Base-by-base conservation (phyloP, 2,113 vertebrate genomes). In the Larimichthys crocea region DNA sequence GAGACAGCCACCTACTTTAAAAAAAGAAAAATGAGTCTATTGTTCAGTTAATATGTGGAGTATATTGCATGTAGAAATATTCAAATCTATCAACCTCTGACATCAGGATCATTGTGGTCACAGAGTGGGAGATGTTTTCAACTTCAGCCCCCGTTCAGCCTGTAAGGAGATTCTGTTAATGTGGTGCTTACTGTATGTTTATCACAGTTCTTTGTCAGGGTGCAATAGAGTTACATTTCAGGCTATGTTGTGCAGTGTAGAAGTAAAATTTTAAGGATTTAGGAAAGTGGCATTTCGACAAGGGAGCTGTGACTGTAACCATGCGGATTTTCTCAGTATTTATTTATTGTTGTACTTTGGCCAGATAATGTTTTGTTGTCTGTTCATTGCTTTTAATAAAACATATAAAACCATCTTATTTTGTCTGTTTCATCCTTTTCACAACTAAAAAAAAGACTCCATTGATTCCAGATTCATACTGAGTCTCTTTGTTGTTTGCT, bases 321-420 rank as follows among this genome's bases (percentile, higher is more conserved):
- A 49, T 76, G 53, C 22, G 40, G 26, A 60, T 84, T 64, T 72
- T 74, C 79, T 24, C 16, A 44, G 19, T 83, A 46, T 75, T 66
- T 63, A 61, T 81, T 74, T 68, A 44, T 26, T 79, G 53, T 88
- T 82, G 83, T 84, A 44, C 17, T 76, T 82, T 74, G 52, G n/a
- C 26, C 68, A 77, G 44, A 79, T 61, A 66, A 20, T 22, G 55
- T 78, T 86, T 71, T 74, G 3, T 69, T 79, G 82, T 79, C 17
- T 82, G 16, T 72, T 77, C 20, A 74, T 71, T 40, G 31, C 55
- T 72, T 90, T 79, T 59, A 91, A 83, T 89, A 89, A 86, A 92
- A 80, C 5, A 22, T 5, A 35, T 20, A 52, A 22, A 66, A 61
- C 4, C 4, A 48, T 60, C 6, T 17, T 17, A 35, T 52, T 55